Evolutionary conservation across 2,888 invertebrate species (phyloP), one percentile per base, ranked within the genome.

Genomic region (Cerastoderma edule): DNA sequence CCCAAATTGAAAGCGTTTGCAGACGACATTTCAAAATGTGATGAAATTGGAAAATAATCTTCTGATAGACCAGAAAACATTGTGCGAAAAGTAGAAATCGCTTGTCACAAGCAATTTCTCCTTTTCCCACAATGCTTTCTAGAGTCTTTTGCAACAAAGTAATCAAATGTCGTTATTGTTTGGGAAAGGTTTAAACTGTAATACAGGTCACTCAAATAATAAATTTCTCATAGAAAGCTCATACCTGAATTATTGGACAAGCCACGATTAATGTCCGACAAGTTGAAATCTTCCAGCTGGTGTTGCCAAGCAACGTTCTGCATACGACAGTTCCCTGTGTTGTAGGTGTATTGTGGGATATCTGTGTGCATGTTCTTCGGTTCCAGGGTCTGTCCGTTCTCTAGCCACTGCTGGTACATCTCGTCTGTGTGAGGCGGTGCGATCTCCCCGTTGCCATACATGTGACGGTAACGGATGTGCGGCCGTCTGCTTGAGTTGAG

Each of bases 381-480:
- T 16, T 68, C 69, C 28, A 65, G 69, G 30, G 72, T 63, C 57
- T 71, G 67, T 10, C 76, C 81, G 56, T 81, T 81, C 66, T 82
- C 79, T 67, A 82, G 68, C 79, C 79, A 82, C 67, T 83, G 83
- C 44, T 77, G 75, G 65, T 83, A 83, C 83, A 80, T 72, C 50
- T 80, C 68, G 57, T 79, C 80, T 50, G 81, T 81, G 32, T 84
- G 83, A 28, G 83, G 75, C 44, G 81, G 75, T 4, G 83, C 70
- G 57, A 77, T 65, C 53, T 83, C 78, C 72, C 83, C 79, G 60
- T 73, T 74, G 54, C 60, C 82, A 68, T 76, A 79, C 75, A 79
- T 87, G 83, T 68, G 87, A 80, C 70, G 88, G 82, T 67, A 85
- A 75, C 75, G 85, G 53, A 60, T 83, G 83, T 72, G 73, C n/a